These are phyloP conservation scores for Prietella phreatophila DNA, from an alignment of 2,113 vertebrate species.

Conservation along the genomic window DNA sequence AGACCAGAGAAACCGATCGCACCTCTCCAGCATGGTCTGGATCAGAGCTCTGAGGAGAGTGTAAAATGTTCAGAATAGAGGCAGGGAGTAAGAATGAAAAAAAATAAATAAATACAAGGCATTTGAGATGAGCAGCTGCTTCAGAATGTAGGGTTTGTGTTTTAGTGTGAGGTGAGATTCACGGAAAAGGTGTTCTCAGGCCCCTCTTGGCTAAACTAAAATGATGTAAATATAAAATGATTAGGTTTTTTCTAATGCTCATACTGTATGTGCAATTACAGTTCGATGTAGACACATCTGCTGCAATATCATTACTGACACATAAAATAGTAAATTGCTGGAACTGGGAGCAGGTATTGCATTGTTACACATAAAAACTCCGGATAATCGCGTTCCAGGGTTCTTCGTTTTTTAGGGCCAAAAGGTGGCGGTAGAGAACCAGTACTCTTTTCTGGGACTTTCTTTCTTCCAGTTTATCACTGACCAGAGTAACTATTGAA, in stretches of 20 bases:
- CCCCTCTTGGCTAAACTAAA: background rate
- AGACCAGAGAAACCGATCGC: slow-evolving; percentile 95
- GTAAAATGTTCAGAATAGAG: background rate
- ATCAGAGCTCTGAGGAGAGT: slow-evolving; percentile 81
- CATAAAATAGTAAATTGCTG: background rate
- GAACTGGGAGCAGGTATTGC: background rate
- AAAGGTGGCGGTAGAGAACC: background rate
- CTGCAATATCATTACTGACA: background rate
- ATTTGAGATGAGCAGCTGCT: background rate
- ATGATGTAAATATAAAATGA: background rate
- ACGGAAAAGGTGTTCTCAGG: background rate
- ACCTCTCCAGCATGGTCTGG: slow-evolving; percentile 94
- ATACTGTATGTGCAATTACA: background rate
- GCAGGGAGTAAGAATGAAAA: background rate
- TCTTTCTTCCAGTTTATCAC: background rate
- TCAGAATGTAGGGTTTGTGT: background rate
- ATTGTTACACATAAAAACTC: background rate
- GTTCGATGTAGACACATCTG: background rate
- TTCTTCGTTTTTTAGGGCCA: background rate
- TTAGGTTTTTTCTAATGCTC: background rate
- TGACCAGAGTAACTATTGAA: background rate
- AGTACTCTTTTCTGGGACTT: background rate
- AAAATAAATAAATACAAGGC: background rate
- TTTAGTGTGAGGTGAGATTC: background rate
- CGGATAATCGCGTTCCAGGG: background rate